Evolutionary conservation across 2,797 vertebrate genomes (phyloP), one percentile per base, ranked within the genome.

Genomic region (Valencia hispanica): DNA sequence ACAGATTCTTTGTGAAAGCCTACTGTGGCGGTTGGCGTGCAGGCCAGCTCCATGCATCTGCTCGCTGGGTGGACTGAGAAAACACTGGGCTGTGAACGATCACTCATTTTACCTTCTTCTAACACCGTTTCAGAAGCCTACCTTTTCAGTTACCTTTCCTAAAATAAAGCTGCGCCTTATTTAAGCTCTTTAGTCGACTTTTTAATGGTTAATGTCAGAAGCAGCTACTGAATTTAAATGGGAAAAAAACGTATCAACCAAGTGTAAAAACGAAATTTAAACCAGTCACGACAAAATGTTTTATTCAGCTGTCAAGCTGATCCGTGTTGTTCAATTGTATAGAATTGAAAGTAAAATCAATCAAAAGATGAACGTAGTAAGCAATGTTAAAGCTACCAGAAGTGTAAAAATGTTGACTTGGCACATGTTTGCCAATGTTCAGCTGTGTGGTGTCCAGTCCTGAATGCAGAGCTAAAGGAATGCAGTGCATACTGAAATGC

Each of bases 1-100:
- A 91, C 89, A 91, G 94, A 95, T 95, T 96, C 94, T 96, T 96
- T 95, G 93, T 96, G 93, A 95, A 94, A 94, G 94, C 95, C 93
- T 77, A 92, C 93, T 91, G 94, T 91, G 94, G 93, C 91, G 90
- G 95, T 93, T 94, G 93, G 92, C 86, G 94, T 93, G 91, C 92
- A 88, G 93, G 92, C 90, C 87, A 79, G 91, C 91, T 91, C 91
- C 85, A 91, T 84, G 92, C 94, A 95, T 95, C 95, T 96, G 95
- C 93, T 94, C 92, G 90, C 82, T 93, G 92, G 88, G 84, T 84
- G 82, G 79, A 93, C 91, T 87, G 93, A 90, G 89, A 93, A 93
- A 94, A 94, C 90, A 92, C 88, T 75, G 88, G 88, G 92, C 93
- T 91, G 90, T 84, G 85, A 92, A 90, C 80, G 82, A 81, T 89